Percentiles rank a stretch among this genome's conserved stretches.
Evolutionary conservation across 2,888 invertebrate genomes (phyloP).

Genomic region (Listrodromus nycthemerus): DNA sequence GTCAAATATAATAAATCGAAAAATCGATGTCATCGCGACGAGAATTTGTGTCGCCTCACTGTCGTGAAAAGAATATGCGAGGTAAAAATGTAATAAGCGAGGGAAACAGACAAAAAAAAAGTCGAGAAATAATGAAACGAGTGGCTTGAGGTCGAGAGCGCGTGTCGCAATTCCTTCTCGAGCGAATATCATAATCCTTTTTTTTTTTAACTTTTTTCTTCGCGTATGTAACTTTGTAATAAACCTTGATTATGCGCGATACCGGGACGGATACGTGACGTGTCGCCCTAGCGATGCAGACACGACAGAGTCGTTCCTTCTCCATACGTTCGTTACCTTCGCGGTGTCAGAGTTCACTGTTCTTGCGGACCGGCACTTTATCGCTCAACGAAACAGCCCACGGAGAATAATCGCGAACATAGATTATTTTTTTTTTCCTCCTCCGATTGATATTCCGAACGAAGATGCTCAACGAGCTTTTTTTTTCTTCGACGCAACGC

Average conservation of each 20-base stretch:
- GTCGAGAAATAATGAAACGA: slow-evolving; percentile 38
- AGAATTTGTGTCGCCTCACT: slow-evolving; percentile 25
- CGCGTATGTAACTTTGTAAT: slow-evolving; percentile 41
- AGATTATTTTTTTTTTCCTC: background rate
- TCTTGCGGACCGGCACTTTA: slow-evolving; percentile 32
- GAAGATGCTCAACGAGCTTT: slow-evolving; percentile 37
- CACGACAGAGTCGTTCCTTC: background rate
- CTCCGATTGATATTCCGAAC: slow-evolving; percentile 20
- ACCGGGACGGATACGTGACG: slow-evolving; percentile 8
- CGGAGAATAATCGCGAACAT: slow-evolving; percentile 1
- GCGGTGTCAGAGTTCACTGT: slow-evolving; percentile 55
- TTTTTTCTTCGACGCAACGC: slow-evolving; percentile 7
- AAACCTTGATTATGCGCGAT: slow-evolving; percentile 33
- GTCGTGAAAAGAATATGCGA: slow-evolving; percentile 7
- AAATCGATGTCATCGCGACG: background rate
- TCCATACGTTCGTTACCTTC: background rate
- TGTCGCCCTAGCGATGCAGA: background rate
- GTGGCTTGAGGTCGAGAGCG: slow-evolving; percentile 36
- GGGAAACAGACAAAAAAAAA: slow-evolving; percentile 20
- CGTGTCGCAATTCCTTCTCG: slow-evolving; percentile 58
- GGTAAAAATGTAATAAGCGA: background rate
- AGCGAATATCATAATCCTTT: slow-evolving; percentile 35
- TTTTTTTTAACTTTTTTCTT: slow-evolving; percentile 17
- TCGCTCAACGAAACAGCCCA: slow-evolving; percentile 23
- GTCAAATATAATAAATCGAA: background rate